Evolutionary conservation across 2,888 invertebrate species (phyloP).

Genomic region (Andrena hattorfiana): DNA sequence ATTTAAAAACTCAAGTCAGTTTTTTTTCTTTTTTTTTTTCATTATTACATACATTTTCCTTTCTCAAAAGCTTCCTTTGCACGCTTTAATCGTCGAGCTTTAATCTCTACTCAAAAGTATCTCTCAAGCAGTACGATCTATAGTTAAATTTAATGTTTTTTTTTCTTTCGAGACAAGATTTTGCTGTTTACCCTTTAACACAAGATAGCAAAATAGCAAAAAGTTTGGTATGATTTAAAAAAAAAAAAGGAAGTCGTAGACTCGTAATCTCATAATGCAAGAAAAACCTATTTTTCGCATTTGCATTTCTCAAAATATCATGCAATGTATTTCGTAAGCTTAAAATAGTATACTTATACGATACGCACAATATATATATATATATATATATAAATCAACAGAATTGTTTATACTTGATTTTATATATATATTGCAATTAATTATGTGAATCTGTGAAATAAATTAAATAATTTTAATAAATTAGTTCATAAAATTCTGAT

Average conservation of each 20-base stretch:
- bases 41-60: conserved; percentile 30
- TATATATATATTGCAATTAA: conserved; percentile 43
- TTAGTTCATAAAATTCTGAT: conserved; percentile 54
- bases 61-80: conserved; percentile 5
- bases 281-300: conserved; percentile 35
- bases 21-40: conserved; percentile 27
- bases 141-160: conserved; percentile 19
- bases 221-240: conserved; percentile 17
- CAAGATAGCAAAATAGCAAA: conserved; percentile 33
- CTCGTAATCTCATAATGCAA: conserved; percentile 25
- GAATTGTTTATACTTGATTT: conserved; percentile 18
- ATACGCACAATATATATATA: conserved; percentile 45
- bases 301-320: conserved; percentile 43
- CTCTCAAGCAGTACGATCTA: neutral
- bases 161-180: conserved; percentile 23
- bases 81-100: conserved; percentile 18
- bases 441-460: conserved; percentile 49
- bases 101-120: conserved; percentile 13
- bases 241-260: conserved; percentile 24
- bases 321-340: conserved; percentile 45
- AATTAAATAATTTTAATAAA: conserved; percentile 56
- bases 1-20: conserved; percentile 32
- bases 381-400: conserved; percentile 47
- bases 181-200: conserved; percentile 18
- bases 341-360: conserved; percentile 52